Conservation (phyloP, 2,113 vertebrate species). For the Calonectris borealis region DNA sequence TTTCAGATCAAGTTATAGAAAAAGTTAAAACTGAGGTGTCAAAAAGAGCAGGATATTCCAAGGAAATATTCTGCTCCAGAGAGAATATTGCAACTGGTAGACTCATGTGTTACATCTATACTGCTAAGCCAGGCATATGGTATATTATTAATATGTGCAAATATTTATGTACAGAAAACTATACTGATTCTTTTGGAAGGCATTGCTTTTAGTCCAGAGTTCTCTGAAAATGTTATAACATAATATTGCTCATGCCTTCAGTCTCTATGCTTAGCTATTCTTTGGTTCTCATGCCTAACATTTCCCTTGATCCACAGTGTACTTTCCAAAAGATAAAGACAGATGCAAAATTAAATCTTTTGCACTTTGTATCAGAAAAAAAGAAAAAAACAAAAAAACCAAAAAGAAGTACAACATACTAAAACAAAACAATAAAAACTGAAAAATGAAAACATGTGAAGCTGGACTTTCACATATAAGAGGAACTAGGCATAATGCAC, state of each 20-base stretch:
- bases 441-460: background rate
- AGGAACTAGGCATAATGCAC: background rate
- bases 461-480: background rate
- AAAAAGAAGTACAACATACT: background rate
- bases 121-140: background rate
- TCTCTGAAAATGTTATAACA: background rate
- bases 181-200: background rate
- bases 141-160: background rate
- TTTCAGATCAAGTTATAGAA: constrained; percentile 52
- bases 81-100: background rate
- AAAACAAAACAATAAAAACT: background rate
- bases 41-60: constrained; percentile 28
- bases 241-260: background rate
- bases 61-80: background rate
- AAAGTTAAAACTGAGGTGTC: constrained; percentile 49
- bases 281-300: background rate
- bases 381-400: no score
- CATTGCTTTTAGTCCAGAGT: background rate
- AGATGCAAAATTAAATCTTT: background rate
- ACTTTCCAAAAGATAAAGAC: background rate
- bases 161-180: background rate
- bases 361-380: background rate
- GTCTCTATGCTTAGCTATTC: background rate
- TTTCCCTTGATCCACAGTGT: background rate
- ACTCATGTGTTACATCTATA: background rate